These are phyloP conservation scores for Ophion costatus DNA, from an alignment of 2,888 invertebrate species.

Conservation along the genomic window DNA sequence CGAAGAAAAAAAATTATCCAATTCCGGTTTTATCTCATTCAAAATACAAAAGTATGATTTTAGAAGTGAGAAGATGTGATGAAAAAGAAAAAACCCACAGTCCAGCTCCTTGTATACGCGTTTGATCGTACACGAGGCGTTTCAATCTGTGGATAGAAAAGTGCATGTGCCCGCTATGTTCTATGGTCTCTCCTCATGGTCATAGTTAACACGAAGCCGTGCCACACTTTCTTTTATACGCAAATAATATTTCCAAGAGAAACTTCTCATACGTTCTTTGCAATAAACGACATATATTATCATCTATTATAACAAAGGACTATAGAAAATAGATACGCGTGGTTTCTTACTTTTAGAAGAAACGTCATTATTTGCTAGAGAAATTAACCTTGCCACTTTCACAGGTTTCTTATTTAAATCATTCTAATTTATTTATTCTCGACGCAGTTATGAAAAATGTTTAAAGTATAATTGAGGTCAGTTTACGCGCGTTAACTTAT, in stretches of 20 bases:
- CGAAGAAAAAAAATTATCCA: background rate
- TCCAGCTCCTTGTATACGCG: conserved; percentile 69
- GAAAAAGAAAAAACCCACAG: conserved; percentile 68
- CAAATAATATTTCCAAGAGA: background rate
- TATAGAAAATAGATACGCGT: background rate
- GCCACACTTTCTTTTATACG: conserved; percentile 57
- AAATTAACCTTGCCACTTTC: no score
- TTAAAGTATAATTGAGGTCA: background rate
- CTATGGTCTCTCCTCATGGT: conserved; percentile 48
- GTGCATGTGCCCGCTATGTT: conserved; percentile 71
- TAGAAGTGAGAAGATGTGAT: background rate
- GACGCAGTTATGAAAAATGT: background rate
- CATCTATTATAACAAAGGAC: background rate
- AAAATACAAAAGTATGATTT: background rate
- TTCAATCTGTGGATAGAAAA: conserved; percentile 72
- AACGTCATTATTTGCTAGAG: background rate
- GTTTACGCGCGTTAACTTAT: conserved; percentile 21
- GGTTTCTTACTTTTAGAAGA: background rate
- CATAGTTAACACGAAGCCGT: conserved; percentile 65
- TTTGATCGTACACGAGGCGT: conserved; percentile 70
- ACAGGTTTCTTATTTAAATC: background rate
- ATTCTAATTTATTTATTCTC: background rate
- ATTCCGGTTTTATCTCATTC: conserved; percentile 21
- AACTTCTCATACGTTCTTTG: conserved; percentile 4
- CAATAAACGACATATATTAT: background rate